Base-by-base conservation (phyloP, 2,113 vertebrate genomes). In the Austrofundulus limnaeus region DNA sequence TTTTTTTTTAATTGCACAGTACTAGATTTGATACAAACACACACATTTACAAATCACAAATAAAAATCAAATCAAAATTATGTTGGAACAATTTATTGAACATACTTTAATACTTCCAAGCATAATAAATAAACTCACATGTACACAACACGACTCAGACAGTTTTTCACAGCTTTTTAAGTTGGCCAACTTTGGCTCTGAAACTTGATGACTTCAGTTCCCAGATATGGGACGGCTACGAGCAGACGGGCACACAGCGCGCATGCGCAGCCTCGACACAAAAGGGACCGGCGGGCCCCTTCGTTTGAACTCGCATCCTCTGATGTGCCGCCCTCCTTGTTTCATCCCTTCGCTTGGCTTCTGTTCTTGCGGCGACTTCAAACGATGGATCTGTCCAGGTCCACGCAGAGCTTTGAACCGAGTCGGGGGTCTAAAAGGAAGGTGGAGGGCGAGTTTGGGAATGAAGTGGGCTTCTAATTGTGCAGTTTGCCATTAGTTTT, bases 371-470 rank as follows among this genome's bases (percentile, higher is more conserved):
- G 50, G 74, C 37, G 8, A 56, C 73, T 78, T 88, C 77, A 83
- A 85, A 90, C 59, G 8, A 23, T 13, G 39, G 67, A 25, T 62
- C 69, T 56, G 70, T 68, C 81, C 78, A 62, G 78, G 77, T 87
- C 81, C 64, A 65, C 54, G 66, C 46, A 55, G 46, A 70, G n/a
- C n/a, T n/a, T n/a, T n/a, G n/a, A n/a, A 60, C 65, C 17, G 21
- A 78, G 67, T 77, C 47, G 61, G 57, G 48, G 54, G 48, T 25
- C 17, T 50, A 58, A 57, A 59, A 25, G 31, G 66, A 76, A 41
- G 47, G 15, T 7, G 23, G 16, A 17, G 49, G 39, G 10, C 12
- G 50, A 45, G 51, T 43, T 63, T 41, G 43, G 25, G 31, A 46
- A 51, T 42, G 15, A 15, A 58, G 48, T 20, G 23, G 42, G 64